These are phyloP conservation scores for Myotis myotis DNA, from an alignment of 2,797 vertebrate genomes.

Conservation along the genomic window DNA sequence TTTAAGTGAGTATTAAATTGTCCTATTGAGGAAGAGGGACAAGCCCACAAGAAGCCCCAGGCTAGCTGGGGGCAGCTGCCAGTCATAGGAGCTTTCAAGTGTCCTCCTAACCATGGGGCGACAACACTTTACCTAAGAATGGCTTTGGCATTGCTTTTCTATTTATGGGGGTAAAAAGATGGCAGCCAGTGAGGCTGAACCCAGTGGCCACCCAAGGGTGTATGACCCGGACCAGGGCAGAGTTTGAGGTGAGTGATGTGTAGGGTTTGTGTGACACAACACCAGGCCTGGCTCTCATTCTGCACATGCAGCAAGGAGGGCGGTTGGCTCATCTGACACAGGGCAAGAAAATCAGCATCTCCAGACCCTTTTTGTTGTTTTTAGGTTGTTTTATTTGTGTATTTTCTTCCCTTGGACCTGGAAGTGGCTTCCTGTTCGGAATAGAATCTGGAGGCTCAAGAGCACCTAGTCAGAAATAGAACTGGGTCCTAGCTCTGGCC, in stretches of 20 bases:
- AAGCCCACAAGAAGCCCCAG: neutral
- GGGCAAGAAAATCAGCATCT: slow-evolving; percentile 60
- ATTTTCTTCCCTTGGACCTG: neutral
- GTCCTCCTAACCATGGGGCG: neutral
- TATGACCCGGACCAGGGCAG: slow-evolving; percentile 58
- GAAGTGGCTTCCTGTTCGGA: slow-evolving; percentile 56
- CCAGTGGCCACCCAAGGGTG: slow-evolving; percentile 11
- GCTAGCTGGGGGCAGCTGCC: neutral
- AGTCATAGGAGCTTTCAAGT: slow-evolving; percentile 16
- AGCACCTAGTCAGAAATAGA: slow-evolving; percentile 72
- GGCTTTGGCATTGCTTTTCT: slow-evolving; percentile 69
- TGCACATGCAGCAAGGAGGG: slow-evolving; percentile 66
- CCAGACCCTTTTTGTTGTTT: slow-evolving; percentile 39
- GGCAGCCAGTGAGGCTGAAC: slow-evolving; percentile 61
- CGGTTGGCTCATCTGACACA: slow-evolving; percentile 48
- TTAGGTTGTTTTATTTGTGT: neutral
- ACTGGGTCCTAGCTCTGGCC: neutral
- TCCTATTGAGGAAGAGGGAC: slow-evolving; percentile 10
- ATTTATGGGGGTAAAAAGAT: slow-evolving; percentile 48
- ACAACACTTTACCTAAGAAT: slow-evolving; percentile 65
- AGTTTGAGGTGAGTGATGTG: neutral
- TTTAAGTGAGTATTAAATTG: neutral
- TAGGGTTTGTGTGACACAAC: slow-evolving; percentile 64
- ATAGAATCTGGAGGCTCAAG: slow-evolving; percentile 63
- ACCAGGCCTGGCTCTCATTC: slow-evolving; percentile 68